These are phyloP conservation scores for Glomeris maerens DNA, from an alignment of 1,140 invertebrate species.

Conservation along the genomic window DNA sequence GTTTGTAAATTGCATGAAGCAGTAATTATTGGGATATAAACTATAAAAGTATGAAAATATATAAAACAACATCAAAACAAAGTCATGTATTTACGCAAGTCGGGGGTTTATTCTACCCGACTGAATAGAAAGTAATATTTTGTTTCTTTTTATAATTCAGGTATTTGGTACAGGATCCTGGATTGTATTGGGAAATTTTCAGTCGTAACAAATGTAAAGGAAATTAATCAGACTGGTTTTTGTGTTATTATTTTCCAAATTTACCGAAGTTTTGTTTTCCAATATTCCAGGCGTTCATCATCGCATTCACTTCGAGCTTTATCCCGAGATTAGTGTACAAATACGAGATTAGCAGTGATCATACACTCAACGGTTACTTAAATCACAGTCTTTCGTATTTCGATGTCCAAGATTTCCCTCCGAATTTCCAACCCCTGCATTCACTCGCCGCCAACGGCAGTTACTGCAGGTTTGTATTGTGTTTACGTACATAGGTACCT, in stretches of 20 bases:
- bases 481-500: neutral
- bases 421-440: neutral
- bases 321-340: conserved; percentile 80
- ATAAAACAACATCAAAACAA: too few species aligned
- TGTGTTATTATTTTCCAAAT: conserved; percentile 4
- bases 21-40: too few species aligned
- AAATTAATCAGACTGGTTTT: too few species aligned
- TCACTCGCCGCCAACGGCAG: conserved; percentile 14
- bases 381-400: conserved; percentile 71
- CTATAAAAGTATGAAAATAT: too few species aligned
- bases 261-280: neutral
- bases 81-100: too few species aligned
- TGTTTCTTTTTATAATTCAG: too few species aligned
- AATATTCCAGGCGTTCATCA: conserved; percentile 75
- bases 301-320: conserved; percentile 97
- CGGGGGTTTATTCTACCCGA: too few species aligned
- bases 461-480: neutral
- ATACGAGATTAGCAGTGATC: conserved; percentile 40
- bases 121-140: too few species aligned
- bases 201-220: conserved; percentile 85
- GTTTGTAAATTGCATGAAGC: too few species aligned
- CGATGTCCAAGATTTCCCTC: conserved; percentile 50
- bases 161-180: conserved; percentile 77
- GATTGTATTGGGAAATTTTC: conserved; percentile 78
- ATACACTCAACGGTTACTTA: conserved; percentile 58